Evolutionary conservation across 2,888 invertebrate species (phyloP), one percentile per base, ranked within the genome.

Genomic region (Chalcis sispes): DNA sequence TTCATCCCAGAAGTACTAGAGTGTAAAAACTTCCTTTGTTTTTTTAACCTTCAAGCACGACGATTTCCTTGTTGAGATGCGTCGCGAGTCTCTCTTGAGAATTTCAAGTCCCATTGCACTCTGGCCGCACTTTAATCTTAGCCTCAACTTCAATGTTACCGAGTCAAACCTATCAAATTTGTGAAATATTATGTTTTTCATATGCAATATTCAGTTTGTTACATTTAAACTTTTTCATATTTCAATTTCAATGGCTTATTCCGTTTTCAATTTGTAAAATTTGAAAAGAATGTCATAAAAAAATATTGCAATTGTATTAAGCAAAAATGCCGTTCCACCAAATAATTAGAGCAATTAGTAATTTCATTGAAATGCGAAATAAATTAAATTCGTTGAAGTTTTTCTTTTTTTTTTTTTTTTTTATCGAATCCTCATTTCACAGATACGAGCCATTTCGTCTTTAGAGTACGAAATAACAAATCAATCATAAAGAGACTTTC

Each of bases 21-120:
- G 65, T 54, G 66, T 65, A 64, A 75, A 75, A 75, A 75, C 42
- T 75, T 75, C 66, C 71, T 54, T 36, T 48, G 64, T 66, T 46
- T 71, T 71, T 71, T 59, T 58, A 56, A 67, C 48, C 52, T 50
- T 20, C 29, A 56, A 59, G 56, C 56, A 66, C 66, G 69, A 74
- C 74, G 62, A 74, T 77, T 77, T 66, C 62, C 56, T 56, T 65
- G 74, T 72, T 66, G 65, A 61, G 56, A 54, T 74, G 48, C 77
- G 72, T 64, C 72, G 67, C 62, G 56, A 54, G 56, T 36, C 76
- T 50, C 76, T 50, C 27, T 50, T 62, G 76, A 72, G 72, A 67
- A 72, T 77, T 62, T 67, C 76, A 67, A 64, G 67, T 77, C 61
- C 72, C 72, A 62, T 62, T 67, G 76, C 67, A 69, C 76, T 72